Conservation (phyloP, 2,797 vertebrate genomes). For the Mareca penelope region DNA sequence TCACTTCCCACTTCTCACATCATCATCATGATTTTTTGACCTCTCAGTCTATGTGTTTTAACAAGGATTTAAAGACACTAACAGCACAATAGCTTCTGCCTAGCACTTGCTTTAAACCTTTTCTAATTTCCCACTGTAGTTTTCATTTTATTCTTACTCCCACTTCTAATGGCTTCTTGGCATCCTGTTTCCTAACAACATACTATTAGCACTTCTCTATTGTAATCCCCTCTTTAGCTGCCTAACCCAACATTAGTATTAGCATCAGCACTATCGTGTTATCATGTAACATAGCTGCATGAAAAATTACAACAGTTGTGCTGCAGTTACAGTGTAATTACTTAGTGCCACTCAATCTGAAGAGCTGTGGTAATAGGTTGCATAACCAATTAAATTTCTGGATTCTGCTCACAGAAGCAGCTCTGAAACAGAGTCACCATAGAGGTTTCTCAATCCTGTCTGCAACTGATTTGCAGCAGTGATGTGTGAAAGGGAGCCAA, state of each 20-base stretch:
- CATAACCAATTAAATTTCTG: conserved; percentile 28
- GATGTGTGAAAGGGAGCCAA: neutral
- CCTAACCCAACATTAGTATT: conserved; percentile 42
- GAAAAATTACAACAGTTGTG: conserved; percentile 56
- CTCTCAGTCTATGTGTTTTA: conserved; percentile 35
- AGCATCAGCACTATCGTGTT: conserved; percentile 36
- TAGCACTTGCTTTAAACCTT: neutral
- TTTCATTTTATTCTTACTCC: conserved; percentile 1
- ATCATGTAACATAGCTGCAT: conserved; percentile 39
- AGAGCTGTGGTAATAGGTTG: conserved; percentile 22
- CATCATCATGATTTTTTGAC: conserved; percentile 17
- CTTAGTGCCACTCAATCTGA: conserved; percentile 39
- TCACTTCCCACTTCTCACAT: conserved; percentile 39
- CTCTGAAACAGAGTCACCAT: neutral
- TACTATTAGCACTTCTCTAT: conserved; percentile 33
- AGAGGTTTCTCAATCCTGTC: conserved; percentile 25
- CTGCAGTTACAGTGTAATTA: conserved; percentile 48
- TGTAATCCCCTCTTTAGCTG: conserved; percentile 42
- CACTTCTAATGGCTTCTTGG: conserved; percentile 22
- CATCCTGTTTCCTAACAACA: conserved; percentile 30
- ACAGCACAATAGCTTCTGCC: neutral
- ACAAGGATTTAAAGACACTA: conserved; percentile 3
- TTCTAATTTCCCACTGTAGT: neutral
- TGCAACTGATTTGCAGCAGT: neutral
- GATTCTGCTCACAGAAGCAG: conserved; percentile 25